Evolutionary conservation across 2,797 vertebrate genomes (phyloP).

Genomic region (Phoxinus dragarum): DNA sequence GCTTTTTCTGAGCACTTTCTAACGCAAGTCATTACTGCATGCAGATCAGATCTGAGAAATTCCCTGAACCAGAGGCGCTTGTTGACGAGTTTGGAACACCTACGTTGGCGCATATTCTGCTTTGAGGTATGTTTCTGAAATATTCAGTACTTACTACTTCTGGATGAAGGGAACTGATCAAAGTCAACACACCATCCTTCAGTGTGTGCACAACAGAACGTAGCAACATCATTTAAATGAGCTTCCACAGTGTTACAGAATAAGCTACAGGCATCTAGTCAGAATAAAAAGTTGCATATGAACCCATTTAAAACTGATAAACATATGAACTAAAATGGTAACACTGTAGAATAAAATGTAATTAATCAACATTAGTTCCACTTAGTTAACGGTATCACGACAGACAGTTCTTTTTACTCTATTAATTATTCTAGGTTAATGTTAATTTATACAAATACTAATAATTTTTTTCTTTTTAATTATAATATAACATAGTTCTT

Average conservation of each 20-base stretch:
- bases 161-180: constrained; percentile 37
- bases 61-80: constrained; percentile 8
- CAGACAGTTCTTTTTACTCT: background rate
- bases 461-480: background rate
- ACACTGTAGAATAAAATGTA: background rate
- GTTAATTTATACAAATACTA: background rate
- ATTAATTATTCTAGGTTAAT: background rate
- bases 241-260: constrained; percentile 1
- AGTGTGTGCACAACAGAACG: constrained; percentile 1
- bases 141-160: constrained; percentile 33
- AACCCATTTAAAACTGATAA: constrained; percentile 6
- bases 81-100: constrained; percentile 39
- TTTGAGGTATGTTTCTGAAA: constrained; percentile 42
- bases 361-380: background rate
- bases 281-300: background rate
- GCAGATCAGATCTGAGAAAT: constrained; percentile 32
- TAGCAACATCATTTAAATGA: constrained; percentile 9
- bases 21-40: constrained; percentile 12
- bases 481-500: background rate
- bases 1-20: background rate
- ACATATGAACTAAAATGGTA: background rate
- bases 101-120: constrained; percentile 19
- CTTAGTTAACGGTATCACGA: background rate
- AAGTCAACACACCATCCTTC: constrained; percentile 30
- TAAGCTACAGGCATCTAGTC: constrained; percentile 8